A percentile compares a stretch with the other conserved stretches of the same genome.
Evolutionary conservation across 2,797 vertebrate genomes (phyloP).

Genomic region (Lagorchestes hirsutus): DNA sequence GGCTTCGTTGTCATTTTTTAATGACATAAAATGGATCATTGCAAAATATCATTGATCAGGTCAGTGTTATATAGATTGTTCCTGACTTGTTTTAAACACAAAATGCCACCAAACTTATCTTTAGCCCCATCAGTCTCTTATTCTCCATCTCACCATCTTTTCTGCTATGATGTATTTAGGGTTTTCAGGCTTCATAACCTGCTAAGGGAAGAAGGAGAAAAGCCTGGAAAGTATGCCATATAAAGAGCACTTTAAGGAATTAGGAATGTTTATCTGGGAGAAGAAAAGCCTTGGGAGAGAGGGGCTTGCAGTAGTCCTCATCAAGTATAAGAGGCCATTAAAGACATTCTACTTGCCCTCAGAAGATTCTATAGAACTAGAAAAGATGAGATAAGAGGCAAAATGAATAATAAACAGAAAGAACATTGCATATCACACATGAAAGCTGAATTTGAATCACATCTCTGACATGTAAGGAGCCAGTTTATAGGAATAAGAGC

Average conservation of each 20-base stretch:
- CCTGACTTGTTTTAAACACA: not conserved
- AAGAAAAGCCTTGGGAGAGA: not conserved
- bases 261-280: not conserved
- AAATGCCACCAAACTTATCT: not conserved
- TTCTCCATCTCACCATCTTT: not conserved
- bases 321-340: not conserved
- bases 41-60: not conserved
- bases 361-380: not conserved
- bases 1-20: not conserved
- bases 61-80: not conserved
- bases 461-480: not conserved
- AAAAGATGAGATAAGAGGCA: not conserved
- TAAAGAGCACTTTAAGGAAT: not conserved
- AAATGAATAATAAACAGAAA: not conserved
- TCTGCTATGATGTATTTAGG: not conserved
- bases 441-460: not conserved
- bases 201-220: not conserved
- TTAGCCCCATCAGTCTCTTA: not conserved
- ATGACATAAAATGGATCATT: not conserved
- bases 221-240: not conserved
- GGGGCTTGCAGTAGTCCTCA: not conserved
- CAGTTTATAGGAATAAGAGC: not conserved
- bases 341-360: not conserved
- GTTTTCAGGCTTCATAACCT: not conserved
- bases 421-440: not conserved